phyloP scores from a whole-genome alignment of 2,113 vertebrate genomes.

The Xiphias gladius region DNA sequence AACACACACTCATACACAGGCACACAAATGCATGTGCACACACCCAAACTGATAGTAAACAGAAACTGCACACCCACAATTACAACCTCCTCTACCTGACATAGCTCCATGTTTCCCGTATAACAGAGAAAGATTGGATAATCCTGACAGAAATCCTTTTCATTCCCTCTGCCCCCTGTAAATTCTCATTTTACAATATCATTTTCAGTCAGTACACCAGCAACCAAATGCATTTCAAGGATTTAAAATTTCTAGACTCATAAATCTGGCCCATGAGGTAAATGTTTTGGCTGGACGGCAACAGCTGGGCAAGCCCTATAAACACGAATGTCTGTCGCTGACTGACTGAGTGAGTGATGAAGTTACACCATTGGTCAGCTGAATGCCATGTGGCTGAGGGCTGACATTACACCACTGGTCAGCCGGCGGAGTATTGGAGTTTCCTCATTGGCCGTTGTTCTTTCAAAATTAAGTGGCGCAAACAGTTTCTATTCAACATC shows the following conservation, averaged over 20 bases:
- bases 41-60: slow-evolving; percentile 48
- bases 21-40: slow-evolving; percentile 1
- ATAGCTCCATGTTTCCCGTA: slow-evolving; percentile 65
- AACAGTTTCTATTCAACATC: too few species aligned
- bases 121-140: slow-evolving; percentile 77
- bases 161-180: slow-evolving; percentile 64
- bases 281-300: slow-evolving; percentile 16
- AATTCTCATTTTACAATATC: slow-evolving; percentile 74
- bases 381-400: too few species aligned
- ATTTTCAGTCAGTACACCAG: slow-evolving; percentile 69
- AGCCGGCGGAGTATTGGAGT: too few species aligned
- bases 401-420: too few species aligned
- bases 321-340: too few species aligned
- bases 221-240: slow-evolving; percentile 76
- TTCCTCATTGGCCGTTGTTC: too few species aligned
- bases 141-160: slow-evolving; percentile 80
- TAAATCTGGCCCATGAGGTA: slow-evolving; percentile 56
- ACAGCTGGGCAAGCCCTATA: too few species aligned
- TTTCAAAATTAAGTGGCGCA: too few species aligned
- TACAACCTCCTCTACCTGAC: slow-evolving; percentile 73
- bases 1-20: slow-evolving; percentile 25
- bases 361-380: too few species aligned
- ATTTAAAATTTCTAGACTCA: slow-evolving; percentile 54
- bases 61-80: slow-evolving; percentile 66
- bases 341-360: too few species aligned